These are phyloP conservation scores for Nysson spinosus DNA, from an alignment of 2,888 invertebrate genomes.

Conservation along the genomic window DNA sequence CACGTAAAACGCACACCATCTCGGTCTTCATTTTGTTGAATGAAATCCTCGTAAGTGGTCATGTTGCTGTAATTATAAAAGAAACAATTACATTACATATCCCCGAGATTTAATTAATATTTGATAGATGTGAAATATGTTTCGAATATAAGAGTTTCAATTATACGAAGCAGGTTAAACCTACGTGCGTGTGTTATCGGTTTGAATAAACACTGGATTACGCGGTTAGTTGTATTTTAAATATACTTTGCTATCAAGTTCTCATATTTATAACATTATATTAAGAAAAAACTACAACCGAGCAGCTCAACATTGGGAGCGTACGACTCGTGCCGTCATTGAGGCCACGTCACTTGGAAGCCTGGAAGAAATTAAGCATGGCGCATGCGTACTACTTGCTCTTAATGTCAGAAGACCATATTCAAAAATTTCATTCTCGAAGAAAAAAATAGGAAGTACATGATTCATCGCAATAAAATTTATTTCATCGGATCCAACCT, in stretches of 20 bases:
- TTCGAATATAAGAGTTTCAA: not conserved
- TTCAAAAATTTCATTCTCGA: constrained; percentile 17
- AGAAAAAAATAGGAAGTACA: not conserved
- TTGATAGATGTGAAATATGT: constrained; percentile 16
- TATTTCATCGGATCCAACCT: no score
- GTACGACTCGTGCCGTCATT: constrained; percentile 48
- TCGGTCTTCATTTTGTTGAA: constrained; percentile 97
- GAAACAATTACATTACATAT: not conserved
- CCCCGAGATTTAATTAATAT: not conserved
- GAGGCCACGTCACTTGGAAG: constrained; percentile 54
- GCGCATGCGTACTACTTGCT: constrained; percentile 29
- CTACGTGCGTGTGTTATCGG: constrained; percentile 15
- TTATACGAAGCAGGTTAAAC: constrained; percentile 27
- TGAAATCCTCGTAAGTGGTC: constrained; percentile 97
- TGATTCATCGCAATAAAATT: not conserved
- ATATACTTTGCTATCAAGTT: constrained; percentile 7
- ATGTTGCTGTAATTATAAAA: constrained; percentile 77
- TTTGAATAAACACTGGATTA: constrained; percentile 3
- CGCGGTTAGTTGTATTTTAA: not conserved
- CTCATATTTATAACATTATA: constrained; percentile 34
- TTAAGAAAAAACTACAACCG: constrained; percentile 9
- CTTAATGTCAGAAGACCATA: constrained; percentile 9
- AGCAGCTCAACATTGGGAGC: constrained; percentile 21
- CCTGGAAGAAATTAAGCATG: constrained; percentile 12
- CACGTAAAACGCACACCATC: constrained; percentile 98